A percentile compares a stretch with the other conserved stretches of the same genome.
phyloP scores from a whole-genome alignment of 1,140 invertebrate species.

The Belonocnema kinseyi region DNA sequence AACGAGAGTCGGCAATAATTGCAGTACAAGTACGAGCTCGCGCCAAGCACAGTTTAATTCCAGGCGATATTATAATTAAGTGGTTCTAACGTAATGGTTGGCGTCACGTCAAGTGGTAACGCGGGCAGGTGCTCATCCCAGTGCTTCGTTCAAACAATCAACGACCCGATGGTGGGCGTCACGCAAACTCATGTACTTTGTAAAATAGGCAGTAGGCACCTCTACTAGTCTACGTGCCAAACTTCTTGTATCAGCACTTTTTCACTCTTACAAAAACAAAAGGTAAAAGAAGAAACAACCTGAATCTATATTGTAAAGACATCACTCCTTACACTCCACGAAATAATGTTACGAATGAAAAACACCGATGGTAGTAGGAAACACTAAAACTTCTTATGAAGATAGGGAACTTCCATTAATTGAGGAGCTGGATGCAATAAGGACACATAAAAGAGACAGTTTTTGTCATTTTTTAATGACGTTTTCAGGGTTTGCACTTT shows the following conservation, averaged over 20 bases:
- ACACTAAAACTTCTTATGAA: too few species aligned
- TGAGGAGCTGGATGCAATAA: too few species aligned
- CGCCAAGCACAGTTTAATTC: conserved; percentile 74
- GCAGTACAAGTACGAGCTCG: conserved; percentile 72
- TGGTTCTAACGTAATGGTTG: conserved; percentile 73
- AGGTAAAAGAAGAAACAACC: conserved; percentile 31
- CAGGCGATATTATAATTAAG: conserved; percentile 76
- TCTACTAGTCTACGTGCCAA: conserved; percentile 39
- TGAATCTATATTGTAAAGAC: neutral
- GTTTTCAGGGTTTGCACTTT: too few species aligned
- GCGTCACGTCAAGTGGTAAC: conserved; percentile 73
- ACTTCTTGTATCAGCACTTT: conserved; percentile 42
- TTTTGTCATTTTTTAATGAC: too few species aligned
- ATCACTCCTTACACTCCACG: neutral
- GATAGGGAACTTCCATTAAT: too few species aligned
- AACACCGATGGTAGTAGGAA: too few species aligned
- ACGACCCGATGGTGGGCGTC: conserved; percentile 71
- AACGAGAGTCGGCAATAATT: conserved; percentile 67
- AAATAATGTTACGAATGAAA: neutral
- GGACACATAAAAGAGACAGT: too few species aligned
- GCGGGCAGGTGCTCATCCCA: conserved; percentile 66
- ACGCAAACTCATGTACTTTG: conserved; percentile 62
- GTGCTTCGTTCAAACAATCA: conserved; percentile 71
- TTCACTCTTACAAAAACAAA: conserved; percentile 45
- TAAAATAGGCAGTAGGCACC: conserved; percentile 36